These are phyloP conservation scores for Drosophila sulfurigaster DNA, from an alignment of 1,140 invertebrate genomes.

Conservation along the genomic window DNA sequence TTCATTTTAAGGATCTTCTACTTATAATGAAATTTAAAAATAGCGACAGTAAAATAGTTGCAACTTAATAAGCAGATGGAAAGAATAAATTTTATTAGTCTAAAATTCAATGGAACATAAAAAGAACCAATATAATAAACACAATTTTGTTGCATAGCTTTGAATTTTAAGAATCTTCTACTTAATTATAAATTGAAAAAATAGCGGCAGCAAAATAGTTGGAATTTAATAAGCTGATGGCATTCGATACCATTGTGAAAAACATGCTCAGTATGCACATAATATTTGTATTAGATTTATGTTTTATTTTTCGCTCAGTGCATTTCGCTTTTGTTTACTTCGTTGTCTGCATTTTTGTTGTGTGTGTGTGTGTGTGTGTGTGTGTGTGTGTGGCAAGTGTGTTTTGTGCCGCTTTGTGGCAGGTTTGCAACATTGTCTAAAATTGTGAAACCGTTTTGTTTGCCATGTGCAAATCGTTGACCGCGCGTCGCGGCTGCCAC, in stretches of 20 bases:
- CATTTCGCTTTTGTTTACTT: conserved; percentile 12
- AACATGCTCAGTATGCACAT: background rate
- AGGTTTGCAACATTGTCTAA: conserved; percentile 39
- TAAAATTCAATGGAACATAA: too few relatives aligned
- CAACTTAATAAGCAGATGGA: too few relatives aligned
- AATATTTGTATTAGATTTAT: conserved; percentile 1
- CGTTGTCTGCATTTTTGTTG: conserved; percentile 11
- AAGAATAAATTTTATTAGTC: too few relatives aligned
- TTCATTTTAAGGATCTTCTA: too few relatives aligned
- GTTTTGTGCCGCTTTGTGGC: conserved; percentile 20
- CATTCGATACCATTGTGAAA: background rate
- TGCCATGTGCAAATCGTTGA: conserved; percentile 41
- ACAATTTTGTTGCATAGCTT: too few relatives aligned
- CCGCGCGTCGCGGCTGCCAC: conserved; percentile 31
- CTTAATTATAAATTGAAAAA: too few relatives aligned
- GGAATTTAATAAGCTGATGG: too few relatives aligned
- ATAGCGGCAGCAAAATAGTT: too few relatives aligned
- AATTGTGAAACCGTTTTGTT: conserved; percentile 47
- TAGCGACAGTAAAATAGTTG: too few relatives aligned
- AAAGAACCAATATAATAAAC: too few relatives aligned
- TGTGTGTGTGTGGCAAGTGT: conserved; percentile 13
- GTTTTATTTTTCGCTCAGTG: conserved; percentile 10
- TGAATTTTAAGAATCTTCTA: too few relatives aligned
- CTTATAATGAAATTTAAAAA: too few relatives aligned
- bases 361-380: conserved; percentile 1